Conservation (phyloP, 1,140 invertebrate genomes). For the Achroia grisella region DNA sequence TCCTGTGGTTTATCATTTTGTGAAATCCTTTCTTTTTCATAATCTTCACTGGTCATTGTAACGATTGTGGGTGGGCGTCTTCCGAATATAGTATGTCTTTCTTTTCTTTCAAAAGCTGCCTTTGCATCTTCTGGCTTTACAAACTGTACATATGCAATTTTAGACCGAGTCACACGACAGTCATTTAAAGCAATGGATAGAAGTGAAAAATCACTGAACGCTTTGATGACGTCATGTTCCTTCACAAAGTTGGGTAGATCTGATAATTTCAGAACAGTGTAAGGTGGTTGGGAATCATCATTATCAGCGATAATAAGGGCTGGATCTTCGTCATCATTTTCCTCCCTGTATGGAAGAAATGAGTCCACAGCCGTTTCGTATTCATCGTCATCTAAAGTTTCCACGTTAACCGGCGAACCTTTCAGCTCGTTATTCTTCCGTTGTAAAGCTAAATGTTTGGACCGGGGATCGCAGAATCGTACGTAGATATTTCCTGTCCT, state of each 20-base stretch:
- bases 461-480: slow-evolving; percentile 80
- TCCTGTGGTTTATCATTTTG: slow-evolving; percentile 20
- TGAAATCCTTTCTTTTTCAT: slow-evolving; percentile 38
- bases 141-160: slow-evolving; percentile 84
- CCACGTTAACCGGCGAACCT: slow-evolving; percentile 77
- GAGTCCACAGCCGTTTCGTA: slow-evolving; percentile 80
- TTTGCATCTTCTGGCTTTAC: slow-evolving; percentile 80
- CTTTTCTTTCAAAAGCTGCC: slow-evolving; percentile 72
- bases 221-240: slow-evolving; percentile 84
- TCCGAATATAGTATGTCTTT: slow-evolving; percentile 42
- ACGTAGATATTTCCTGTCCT: slow-evolving; percentile 87
- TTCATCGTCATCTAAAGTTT: slow-evolving; percentile 76
- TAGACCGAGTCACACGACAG: slow-evolving; percentile 74
- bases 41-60: slow-evolving; percentile 36
- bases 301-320: slow-evolving; percentile 26
- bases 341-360: slow-evolving; percentile 71
- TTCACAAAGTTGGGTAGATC: slow-evolving; percentile 84
- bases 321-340: slow-evolving; percentile 39
- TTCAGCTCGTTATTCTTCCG: slow-evolving; percentile 75
- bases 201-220: slow-evolving; percentile 83
- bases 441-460: slow-evolving; percentile 81
- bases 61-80: slow-evolving; percentile 37
- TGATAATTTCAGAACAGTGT: slow-evolving; percentile 76
- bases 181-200: slow-evolving; percentile 80
- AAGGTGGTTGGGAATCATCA: slow-evolving; percentile 18